Evolutionary conservation across 2,888 invertebrate genomes (phyloP), one percentile per base, ranked within the genome.

Genomic region (Phlogophora meticulosa): DNA sequence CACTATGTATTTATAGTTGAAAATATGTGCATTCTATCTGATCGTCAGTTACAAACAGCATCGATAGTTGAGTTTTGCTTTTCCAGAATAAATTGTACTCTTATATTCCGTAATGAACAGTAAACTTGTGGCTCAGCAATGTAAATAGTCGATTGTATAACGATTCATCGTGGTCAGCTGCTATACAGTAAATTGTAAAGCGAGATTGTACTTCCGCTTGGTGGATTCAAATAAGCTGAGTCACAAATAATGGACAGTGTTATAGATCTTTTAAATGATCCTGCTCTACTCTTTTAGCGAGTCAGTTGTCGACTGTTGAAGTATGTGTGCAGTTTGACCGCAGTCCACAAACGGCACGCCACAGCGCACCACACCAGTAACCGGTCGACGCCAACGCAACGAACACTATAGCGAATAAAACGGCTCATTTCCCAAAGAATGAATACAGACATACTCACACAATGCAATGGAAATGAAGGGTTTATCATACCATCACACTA

Each of bases 261-360:
- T 61, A 56, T 60, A 78, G 61, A 64, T 64, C 60, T 62, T 66
- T 69, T 62, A 72, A 82, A 76, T 72, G 69, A 67, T 61, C 20
- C 43, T 60, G 70, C 64, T 80, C 69, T 76, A 75, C 65, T 80
- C 53, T 77, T 78, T 76, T 67, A 76, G 69, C 68, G 69, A 76
- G 72, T 78, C 61, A 62, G 65, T 51, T 52, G 74, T 48, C 24
- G 59, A 52, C 68, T 82, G 80, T 63, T 77, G 81, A 83, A 82
- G 83, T 85, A 82, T 85, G 87, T 85, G 86, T 88, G 77, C 52
- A 63, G 72, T 71, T 77, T 72, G 87, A 90, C 90, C 91, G 88
- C 91, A 88, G 89, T 87, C 86, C 85, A 85, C 87, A 88, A 90
- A 90, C 90, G 89, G 88, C 90, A 84, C 82, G 78, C 79, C 81